Base-by-base conservation (phyloP, 2,113 vertebrate genomes). In the Sylvilagus bachmani region DNA sequence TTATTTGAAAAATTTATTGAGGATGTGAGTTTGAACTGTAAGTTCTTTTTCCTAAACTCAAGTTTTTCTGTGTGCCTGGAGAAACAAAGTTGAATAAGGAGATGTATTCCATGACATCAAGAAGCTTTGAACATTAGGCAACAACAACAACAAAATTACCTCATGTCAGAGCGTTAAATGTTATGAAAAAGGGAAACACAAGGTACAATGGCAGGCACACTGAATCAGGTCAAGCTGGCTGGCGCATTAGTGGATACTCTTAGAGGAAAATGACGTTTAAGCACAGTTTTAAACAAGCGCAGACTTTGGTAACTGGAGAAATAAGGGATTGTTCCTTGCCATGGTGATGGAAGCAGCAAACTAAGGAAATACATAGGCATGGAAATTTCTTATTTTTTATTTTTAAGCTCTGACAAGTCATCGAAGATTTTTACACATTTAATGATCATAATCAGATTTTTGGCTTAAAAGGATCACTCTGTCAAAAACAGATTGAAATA, bases 291-390 rank as follows among this genome's bases (percentile, higher is more conserved):
- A 17, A 79, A n/a, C 9, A 31, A 31, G 10, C 14, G 89, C 64
- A 51, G n/a, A 36, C 2, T 89, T 78, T 10, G 31, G 44, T 24
- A 53, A 4, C 19, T 64, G 33, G 4, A n/a, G 31, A 61, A n/a
- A 75, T 49, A 2, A 7, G 36, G 13, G 0, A 2, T 3, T 2
- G 6, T 25, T 80, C 33, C 2, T 10, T 89, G 16, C 21, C 14
- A 33, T 11, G 38, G 2, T 7, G 6, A 53, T 27, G 16, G 61
- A 88, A 67, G n/a, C 25, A 91, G 19, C 89, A 87, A 81, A 53
- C 2, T 8, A 82, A 29, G 80, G 36, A 49, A 83, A 2, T 19
- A 27, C 10, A 2, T n/a, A 86, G 44, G 3, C 10, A 44, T 27
- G 1, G 16, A 7, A 55, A 0, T 27, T 29, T 69, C 33, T 61